These are phyloP conservation scores for Alentia gelatinosa DNA, from an alignment of 2,888 invertebrate genomes.

Conservation along the genomic window DNA sequence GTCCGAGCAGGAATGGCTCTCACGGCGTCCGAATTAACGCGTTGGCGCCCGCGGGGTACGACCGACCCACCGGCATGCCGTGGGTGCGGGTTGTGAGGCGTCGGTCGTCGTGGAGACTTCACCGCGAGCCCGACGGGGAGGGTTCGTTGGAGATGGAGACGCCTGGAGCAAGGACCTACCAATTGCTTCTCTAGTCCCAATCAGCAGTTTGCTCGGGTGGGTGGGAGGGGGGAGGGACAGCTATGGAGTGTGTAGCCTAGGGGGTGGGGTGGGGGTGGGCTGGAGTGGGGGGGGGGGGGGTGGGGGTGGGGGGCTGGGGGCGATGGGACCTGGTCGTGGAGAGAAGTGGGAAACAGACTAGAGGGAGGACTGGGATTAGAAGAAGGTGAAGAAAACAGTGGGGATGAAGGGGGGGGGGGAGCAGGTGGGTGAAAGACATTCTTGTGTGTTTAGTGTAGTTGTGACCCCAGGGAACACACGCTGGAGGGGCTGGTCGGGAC, in stretches of 20 bases:
- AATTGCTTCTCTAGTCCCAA: background rate
- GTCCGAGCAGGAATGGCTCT: background rate
- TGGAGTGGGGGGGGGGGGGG: background rate
- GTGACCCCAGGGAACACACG: background rate
- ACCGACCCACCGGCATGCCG: background rate
- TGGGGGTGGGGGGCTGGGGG: background rate
- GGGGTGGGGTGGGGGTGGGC: background rate
- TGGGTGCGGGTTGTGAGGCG: background rate
- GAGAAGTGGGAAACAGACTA: background rate
- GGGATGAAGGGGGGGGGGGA: background rate
- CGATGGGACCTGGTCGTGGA: too few species aligned
- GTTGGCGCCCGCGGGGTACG: background rate
- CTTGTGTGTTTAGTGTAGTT: background rate
- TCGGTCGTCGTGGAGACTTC: background rate
- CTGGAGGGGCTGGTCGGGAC: background rate
- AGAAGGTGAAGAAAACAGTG: too few species aligned
- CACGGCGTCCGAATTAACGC: background rate
- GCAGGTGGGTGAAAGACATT: background rate
- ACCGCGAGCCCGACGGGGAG: too few species aligned
- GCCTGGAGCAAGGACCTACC: background rate
- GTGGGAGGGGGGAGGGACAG: background rate
- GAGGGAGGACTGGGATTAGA: too few species aligned
- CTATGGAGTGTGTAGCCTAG: too few species aligned
- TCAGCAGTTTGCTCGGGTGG: background rate
- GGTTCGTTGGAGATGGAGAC: background rate